Percentiles rank a stretch among this genome's conserved stretches.
phyloP scores from a whole-genome alignment of 2,797 vertebrate species.

The Aeoliscus strigatus region DNA sequence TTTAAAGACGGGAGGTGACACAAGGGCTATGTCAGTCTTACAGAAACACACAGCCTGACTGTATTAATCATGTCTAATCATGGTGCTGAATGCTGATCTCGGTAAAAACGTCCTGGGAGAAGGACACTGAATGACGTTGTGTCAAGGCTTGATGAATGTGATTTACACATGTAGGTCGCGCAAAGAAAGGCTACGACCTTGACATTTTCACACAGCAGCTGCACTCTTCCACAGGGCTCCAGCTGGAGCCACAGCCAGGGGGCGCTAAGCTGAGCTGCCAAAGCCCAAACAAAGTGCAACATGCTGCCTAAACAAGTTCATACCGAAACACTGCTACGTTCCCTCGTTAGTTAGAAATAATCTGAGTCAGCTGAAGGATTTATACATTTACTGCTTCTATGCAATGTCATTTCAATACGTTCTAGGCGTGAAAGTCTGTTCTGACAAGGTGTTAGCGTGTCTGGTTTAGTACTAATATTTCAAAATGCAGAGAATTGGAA shows the following conservation, averaged over 20 bases:
- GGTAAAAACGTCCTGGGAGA: slow-evolving; percentile 37
- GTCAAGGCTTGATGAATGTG: slow-evolving; percentile 43
- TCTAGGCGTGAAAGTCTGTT: too few relatives aligned
- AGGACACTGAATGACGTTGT: slow-evolving; percentile 46
- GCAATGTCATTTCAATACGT: too few relatives aligned
- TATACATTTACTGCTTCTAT: too few relatives aligned
- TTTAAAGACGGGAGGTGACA: slow-evolving; percentile 5
- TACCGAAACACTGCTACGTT: too few relatives aligned
- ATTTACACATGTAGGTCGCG: slow-evolving; percentile 43
- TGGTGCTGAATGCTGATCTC: slow-evolving; percentile 34
- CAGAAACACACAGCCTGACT: slow-evolving; percentile 5
- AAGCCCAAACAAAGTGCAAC: too few relatives aligned
- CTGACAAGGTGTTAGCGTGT: too few relatives aligned
- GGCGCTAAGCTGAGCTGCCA: slow-evolving; percentile 3
- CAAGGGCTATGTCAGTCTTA: slow-evolving; percentile 25
- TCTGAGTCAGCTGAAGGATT: too few relatives aligned
- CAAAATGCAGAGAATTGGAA: too few relatives aligned
- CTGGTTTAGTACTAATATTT: too few relatives aligned
- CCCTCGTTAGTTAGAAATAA: too few relatives aligned
- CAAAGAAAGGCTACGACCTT: slow-evolving; percentile 37
- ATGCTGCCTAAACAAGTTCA: too few relatives aligned
- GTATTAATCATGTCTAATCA: slow-evolving; percentile 38
- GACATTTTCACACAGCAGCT: slow-evolving; percentile 34
- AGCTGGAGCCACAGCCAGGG: slow-evolving; percentile 4
- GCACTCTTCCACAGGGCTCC: too few relatives aligned